phyloP scores from a whole-genome alignment of 2,888 invertebrate genomes.

The Tetragnatha montana region DNA sequence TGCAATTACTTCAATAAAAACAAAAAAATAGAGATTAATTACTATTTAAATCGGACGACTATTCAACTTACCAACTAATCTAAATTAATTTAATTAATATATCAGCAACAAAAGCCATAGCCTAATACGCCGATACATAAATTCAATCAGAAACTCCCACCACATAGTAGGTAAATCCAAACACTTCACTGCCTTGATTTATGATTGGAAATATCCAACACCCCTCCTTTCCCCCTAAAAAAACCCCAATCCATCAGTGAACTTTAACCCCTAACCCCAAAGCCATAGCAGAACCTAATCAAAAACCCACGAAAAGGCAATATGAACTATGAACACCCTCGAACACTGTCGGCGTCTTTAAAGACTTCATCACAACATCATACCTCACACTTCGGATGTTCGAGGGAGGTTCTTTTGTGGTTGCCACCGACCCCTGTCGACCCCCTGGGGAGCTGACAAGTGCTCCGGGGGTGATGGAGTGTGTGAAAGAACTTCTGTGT shows the following conservation, averaged over 20 bases:
- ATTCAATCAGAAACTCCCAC: too few relatives aligned
- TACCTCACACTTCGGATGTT: neutral
- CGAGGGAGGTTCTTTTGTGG: slow-evolving; percentile 14
- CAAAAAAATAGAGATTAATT: too few relatives aligned
- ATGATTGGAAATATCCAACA: too few relatives aligned
- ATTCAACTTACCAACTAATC: too few relatives aligned
- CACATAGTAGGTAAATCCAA: too few relatives aligned
- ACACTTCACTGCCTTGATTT: too few relatives aligned
- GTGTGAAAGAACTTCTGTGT: slow-evolving; percentile 42
- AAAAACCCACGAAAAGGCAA: slow-evolving; percentile 11
- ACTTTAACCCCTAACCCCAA: slow-evolving; percentile 9
- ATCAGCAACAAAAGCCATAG: too few relatives aligned
- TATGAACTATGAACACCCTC: neutral
- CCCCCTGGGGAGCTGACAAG: slow-evolving; percentile 26
- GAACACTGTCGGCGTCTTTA: slow-evolving; percentile 26
- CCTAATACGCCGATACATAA: too few relatives aligned
- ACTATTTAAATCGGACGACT: too few relatives aligned
- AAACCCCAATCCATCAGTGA: neutral
- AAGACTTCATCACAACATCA: slow-evolving; percentile 22
- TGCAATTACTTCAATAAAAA: too few relatives aligned
- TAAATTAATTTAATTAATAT: too few relatives aligned
- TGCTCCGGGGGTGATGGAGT: slow-evolving; percentile 37
- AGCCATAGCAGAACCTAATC: slow-evolving; percentile 14
- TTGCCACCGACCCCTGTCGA: slow-evolving; percentile 27
- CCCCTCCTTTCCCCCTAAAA: too few relatives aligned